Conservation (phyloP, 1,140 invertebrate species). For the Drosophila ficusphila region DNA sequence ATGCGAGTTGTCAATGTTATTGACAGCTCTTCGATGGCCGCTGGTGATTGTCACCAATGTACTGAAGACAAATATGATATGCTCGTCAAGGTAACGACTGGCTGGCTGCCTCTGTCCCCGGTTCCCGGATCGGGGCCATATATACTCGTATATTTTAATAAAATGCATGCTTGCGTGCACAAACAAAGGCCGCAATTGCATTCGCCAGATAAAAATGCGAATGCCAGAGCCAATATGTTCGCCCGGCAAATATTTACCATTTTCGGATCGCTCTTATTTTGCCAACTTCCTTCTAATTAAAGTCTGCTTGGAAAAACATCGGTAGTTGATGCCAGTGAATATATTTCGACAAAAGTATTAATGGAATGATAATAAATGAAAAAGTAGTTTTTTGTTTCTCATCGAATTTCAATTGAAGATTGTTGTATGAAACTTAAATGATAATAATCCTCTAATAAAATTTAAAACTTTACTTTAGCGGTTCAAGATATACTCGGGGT, state of each 20-base stretch:
- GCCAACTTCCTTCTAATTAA: constrained; percentile 49
- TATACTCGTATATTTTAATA: no score
- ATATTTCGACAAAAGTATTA: no score
- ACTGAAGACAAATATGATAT: constrained; percentile 69
- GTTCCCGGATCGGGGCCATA: constrained; percentile 21
- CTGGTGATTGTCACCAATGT: constrained; percentile 72
- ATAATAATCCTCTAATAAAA: no score
- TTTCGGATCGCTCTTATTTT: constrained; percentile 14
- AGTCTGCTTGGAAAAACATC: no score
- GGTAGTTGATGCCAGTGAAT: no score
- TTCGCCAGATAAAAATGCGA: constrained; percentile 31
- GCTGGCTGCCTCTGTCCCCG: constrained; percentile 11
- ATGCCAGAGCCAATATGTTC: constrained; percentile 41
- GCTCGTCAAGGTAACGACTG: constrained; percentile 67
- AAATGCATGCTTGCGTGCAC: constrained; percentile 62
- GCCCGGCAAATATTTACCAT: constrained; percentile 53
- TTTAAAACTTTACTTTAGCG: no score
- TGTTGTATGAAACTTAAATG: no score
- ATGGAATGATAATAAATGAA: no score
- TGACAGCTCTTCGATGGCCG: constrained; percentile 69
- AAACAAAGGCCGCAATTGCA: constrained; percentile 53
- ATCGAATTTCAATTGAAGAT: no score
- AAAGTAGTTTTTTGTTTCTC: no score
- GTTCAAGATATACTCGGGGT: no score
- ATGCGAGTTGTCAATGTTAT: constrained; percentile 59